These are phyloP conservation scores for Oryctolagus cuniculus DNA, from an alignment of 2,113 vertebrate species.

Conservation along the genomic window mOryCun1.1 NC_091445.1:71762001-71762500, in stretches of 20 bases:
- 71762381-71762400: slow-evolving; percentile 20
- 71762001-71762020: neutral
- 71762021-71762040: neutral
- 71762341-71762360: neutral
- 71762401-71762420: slow-evolving; percentile 31
- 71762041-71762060: neutral
- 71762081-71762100: neutral
- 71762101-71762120: no score
- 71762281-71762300: slow-evolving; percentile 51
- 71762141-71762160: neutral
- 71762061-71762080: neutral
- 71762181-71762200: neutral
- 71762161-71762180: neutral
- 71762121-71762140: neutral
- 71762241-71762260: neutral
- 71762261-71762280: neutral
- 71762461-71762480: no score
- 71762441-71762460: no score
- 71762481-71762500: no score
- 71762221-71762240: slow-evolving; percentile 18
- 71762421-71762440: no score
- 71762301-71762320: neutral
- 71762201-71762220: neutral
- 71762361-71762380: neutral
- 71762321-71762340: neutral